Base-by-base conservation (phyloP, 2,797 vertebrate genomes). In the Sebastiscus tertius region DNA sequence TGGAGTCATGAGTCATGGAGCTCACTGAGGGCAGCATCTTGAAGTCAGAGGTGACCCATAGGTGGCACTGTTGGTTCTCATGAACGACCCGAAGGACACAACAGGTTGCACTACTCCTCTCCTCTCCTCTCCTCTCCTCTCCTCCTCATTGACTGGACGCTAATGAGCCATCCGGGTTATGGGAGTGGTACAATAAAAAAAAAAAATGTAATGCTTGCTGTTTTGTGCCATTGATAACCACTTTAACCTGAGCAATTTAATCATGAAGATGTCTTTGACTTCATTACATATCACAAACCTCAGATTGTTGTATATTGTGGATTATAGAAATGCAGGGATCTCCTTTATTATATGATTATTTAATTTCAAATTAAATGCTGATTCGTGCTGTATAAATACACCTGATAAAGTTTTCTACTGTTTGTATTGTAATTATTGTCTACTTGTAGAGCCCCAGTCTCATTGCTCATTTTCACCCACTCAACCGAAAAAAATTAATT, bases 1-100 rank as follows among this genome's bases (percentile, higher is more conserved):
- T 85, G 5, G 82, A 85, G 62, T 71, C 63, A 56, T 77, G 74
- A 84, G 68, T 73, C 81, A 84, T 52, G 66, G 46, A 67, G 80
- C 83, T 75, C 9, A 67, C 33, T 13, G 61, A 79, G 72, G 65
- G 70, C 77, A 86, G 68, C 61, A 33, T 70, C 52, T 52, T 77
- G 52, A 79, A 63, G 68, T 75, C 58, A 68, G 36, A 52, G 80
- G 76, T 58, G 62, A 1, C 88, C 94, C 72, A 89, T 88, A 94
- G 94, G 90, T 89, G 94, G 94, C 93, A 92, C 88, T 95, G 91
- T 94, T 93, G 93, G 46, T 72, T 94, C 93, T 94, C 83, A 72
- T 42, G 73, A 89, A 34, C 62, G 60, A 83, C 27, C 59, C 34
- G 4, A 13, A 18, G 42, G 63, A 58, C 62, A 92, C 92, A 94